Conservation (phyloP, 2,888 invertebrate genomes). For the Sussaba pulchella region DNA sequence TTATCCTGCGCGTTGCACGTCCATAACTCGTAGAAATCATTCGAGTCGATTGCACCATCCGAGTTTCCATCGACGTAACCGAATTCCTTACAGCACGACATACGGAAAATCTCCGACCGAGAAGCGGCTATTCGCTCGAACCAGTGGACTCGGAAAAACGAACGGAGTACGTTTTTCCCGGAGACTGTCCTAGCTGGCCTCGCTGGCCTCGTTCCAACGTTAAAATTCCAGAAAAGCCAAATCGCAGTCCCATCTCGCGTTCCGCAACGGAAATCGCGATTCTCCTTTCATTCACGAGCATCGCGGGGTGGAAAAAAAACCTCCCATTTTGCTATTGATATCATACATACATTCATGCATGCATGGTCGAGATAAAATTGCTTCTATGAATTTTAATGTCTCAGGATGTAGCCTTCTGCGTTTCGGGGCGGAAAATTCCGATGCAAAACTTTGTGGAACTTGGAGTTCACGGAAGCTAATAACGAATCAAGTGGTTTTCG, state of each 20-base stretch:
- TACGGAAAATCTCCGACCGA: slow-evolving; percentile 28
- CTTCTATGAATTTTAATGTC: slow-evolving; percentile 61
- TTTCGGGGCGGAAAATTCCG: background rate
- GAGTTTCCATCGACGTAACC: too few relatives aligned
- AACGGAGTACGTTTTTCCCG: slow-evolving; percentile 37
- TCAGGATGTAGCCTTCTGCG: slow-evolving; percentile 1
- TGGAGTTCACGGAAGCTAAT: slow-evolving; percentile 51
- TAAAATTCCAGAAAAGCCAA: slow-evolving; percentile 63
- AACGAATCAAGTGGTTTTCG: slow-evolving; percentile 50
- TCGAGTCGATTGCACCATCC: too few relatives aligned
- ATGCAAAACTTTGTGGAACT: slow-evolving; percentile 32
- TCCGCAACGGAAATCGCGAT: slow-evolving; percentile 66
- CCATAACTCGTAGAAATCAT: too few relatives aligned
- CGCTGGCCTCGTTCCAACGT: slow-evolving; percentile 58
- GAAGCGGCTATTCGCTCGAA: slow-evolving; percentile 41
- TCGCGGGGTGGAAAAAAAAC: background rate
- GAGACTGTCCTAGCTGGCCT: slow-evolving; percentile 28
- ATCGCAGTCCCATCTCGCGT: slow-evolving; percentile 62
- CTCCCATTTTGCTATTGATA: slow-evolving; percentile 55
- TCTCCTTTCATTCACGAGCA: slow-evolving; percentile 26
- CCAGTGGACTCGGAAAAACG: slow-evolving; percentile 17
- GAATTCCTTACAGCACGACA: slow-evolving; percentile 7
- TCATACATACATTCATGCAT: slow-evolving; percentile 59
- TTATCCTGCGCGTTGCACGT: too few relatives aligned
- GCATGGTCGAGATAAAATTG: slow-evolving; percentile 63